Percentiles rank a stretch among this genome's conserved stretches.
Evolutionary conservation across 2,797 vertebrate genomes (phyloP).

Genomic region (Gymnothorax javanicus): DNA sequence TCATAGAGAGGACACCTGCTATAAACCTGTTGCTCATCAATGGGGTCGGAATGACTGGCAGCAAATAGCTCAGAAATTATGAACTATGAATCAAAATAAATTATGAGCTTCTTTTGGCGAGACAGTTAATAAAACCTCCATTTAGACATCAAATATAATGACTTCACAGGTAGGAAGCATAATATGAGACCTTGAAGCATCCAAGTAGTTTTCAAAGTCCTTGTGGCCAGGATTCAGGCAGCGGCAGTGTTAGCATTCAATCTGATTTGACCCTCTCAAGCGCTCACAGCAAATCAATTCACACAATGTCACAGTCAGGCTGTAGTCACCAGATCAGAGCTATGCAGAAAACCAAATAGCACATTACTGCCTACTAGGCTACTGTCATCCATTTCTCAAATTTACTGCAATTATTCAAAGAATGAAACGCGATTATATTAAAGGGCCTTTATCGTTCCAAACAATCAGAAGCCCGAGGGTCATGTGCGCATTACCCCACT

Average conservation of each 20-base stretch:
- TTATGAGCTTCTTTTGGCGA: not conserved
- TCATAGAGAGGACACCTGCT: too few species aligned
- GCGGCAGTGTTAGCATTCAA: not conserved
- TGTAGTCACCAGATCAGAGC: not conserved
- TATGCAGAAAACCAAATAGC: not conserved
- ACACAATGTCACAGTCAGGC: not conserved
- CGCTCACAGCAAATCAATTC: not conserved
- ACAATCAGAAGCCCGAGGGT: not conserved
- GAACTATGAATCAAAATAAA: too few species aligned
- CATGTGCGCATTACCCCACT: not conserved
- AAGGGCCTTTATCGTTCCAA: not conserved
- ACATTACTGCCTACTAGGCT: not conserved
- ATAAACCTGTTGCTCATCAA: too few species aligned
- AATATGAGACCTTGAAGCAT: not conserved
- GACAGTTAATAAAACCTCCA: not conserved
- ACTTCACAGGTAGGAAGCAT: not conserved
- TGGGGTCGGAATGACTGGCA: too few species aligned
- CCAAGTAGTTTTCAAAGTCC: not conserved
- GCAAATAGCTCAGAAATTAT: too few species aligned
- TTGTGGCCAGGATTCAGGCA: not conserved
- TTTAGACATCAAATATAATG: too few species aligned
- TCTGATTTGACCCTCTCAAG: not conserved
- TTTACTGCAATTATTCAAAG: not conserved
- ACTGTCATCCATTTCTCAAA: not conserved
- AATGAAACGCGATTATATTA: not conserved